phyloP scores from a whole-genome alignment of 1,140 invertebrate species.

The Anthonomus grandis region DNA sequence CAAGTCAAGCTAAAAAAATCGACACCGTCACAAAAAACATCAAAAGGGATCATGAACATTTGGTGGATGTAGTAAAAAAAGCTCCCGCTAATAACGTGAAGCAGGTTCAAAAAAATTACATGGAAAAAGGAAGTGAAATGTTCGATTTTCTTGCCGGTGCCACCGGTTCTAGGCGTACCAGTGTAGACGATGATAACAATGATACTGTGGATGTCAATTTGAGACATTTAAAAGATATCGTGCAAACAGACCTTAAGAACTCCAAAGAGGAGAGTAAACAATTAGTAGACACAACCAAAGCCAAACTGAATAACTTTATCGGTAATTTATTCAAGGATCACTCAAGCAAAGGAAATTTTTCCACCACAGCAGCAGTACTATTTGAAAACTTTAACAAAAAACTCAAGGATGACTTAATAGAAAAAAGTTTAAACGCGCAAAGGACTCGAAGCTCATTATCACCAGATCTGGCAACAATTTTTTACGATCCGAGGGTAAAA shows the following conservation, averaged over 20 bases:
- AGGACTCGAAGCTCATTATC: neutral
- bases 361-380: neutral
- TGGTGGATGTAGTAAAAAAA: no score
- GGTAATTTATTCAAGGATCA: neutral
- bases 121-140: no score
- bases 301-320: conserved; percentile 9
- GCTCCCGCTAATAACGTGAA: no score
- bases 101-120: no score
- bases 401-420: conserved; percentile 4
- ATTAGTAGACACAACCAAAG: conserved; percentile 11
- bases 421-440: neutral
- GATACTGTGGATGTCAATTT: no score
- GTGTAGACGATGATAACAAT: no score
- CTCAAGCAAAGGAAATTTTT: neutral
- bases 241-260: conserved; percentile 2
- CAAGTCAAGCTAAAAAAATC: no score
- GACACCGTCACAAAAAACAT: no score
- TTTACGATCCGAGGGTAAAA: conserved; percentile 10
- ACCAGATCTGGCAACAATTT: neutral
- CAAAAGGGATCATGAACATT: no score
- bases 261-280: neutral
- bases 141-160: no score
- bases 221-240: conserved; percentile 10
- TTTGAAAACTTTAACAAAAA: conserved; percentile 10
- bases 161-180: no score